A percentile compares a stretch with the other conserved stretches of the same genome.
Evolutionary conservation across 1,140 invertebrate species (phyloP).

Genomic region (Eurosta solidaginis): DNA sequence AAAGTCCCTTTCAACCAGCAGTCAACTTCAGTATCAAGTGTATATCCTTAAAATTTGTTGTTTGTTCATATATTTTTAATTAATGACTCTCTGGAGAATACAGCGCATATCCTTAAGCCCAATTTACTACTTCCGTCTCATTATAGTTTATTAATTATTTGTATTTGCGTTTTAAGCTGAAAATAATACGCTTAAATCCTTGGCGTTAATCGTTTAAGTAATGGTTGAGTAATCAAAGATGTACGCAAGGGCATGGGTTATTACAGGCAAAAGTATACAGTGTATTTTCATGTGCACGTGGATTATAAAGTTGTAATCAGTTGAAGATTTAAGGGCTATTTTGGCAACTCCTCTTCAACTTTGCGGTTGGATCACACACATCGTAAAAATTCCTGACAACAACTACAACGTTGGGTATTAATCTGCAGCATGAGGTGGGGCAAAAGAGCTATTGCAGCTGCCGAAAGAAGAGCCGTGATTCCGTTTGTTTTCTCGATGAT

Average conservation of each 20-base stretch:
- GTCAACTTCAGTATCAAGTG: constrained; percentile 8
- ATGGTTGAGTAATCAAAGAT: neutral
- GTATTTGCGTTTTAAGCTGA: too few species aligned
- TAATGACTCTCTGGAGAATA: neutral
- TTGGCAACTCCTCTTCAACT: neutral
- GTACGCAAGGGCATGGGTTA: neutral
- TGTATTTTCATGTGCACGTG: neutral
- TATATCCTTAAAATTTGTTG: neutral
- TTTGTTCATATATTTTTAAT: neutral
- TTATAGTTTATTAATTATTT: neutral
- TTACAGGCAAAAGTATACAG: too few species aligned
- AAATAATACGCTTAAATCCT: neutral
- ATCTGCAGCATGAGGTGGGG: too few species aligned
- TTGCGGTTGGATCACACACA: constrained; percentile 5
- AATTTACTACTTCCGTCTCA: neutral
- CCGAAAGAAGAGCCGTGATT: too few species aligned
- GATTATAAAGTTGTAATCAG: neutral
- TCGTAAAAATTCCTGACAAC: neutral
- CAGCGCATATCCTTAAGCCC: neutral
- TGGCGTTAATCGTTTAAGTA: constrained; percentile 4
- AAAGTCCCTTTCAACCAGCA: neutral
- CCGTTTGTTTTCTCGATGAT: too few species aligned
- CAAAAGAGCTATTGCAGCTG: too few species aligned
- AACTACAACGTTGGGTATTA: too few species aligned
- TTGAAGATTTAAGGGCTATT: neutral